These are phyloP conservation scores for Lepisosteus oculatus DNA, from an alignment of 2,113 vertebrate genomes.

Conservation along the genomic window DNA sequence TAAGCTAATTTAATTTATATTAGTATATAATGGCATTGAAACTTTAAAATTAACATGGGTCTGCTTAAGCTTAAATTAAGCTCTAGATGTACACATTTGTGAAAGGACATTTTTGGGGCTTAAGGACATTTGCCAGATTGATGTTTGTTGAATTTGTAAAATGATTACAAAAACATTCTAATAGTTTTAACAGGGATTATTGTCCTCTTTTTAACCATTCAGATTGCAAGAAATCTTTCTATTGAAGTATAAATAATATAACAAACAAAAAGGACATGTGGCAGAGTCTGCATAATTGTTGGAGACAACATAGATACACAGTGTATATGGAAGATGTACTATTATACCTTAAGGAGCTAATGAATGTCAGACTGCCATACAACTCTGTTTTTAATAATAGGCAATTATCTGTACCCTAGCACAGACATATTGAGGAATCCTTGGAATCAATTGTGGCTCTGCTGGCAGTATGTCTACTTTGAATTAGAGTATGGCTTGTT, in stretches of 20 bases:
- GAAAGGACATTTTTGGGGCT: no score
- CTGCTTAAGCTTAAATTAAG: no score
- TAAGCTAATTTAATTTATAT: no score
- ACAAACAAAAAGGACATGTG: conserved; percentile 26
- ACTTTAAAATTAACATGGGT: no score
- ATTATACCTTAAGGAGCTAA: conserved; percentile 12
- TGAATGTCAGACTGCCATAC: conserved; percentile 14
- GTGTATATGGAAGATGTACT: neutral
- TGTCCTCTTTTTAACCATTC: neutral
- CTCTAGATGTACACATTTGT: no score
- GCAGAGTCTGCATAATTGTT: neutral
- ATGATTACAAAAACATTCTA: no score
- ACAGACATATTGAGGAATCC: no score
- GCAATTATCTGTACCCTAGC: neutral
- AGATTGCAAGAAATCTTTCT: neutral
- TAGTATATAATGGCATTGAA: no score
- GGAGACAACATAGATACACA: conserved; percentile 3
- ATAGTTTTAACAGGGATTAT: neutral
- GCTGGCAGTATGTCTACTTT: neutral
- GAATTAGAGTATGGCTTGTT: conserved; percentile 11
- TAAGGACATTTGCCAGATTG: no score
- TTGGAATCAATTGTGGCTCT: no score
- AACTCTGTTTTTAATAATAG: conserved; percentile 18
- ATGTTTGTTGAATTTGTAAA: no score
- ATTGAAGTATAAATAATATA: neutral